Base-by-base conservation (phyloP, 2,888 invertebrate species). In the Terebella lapidaria region DNA sequence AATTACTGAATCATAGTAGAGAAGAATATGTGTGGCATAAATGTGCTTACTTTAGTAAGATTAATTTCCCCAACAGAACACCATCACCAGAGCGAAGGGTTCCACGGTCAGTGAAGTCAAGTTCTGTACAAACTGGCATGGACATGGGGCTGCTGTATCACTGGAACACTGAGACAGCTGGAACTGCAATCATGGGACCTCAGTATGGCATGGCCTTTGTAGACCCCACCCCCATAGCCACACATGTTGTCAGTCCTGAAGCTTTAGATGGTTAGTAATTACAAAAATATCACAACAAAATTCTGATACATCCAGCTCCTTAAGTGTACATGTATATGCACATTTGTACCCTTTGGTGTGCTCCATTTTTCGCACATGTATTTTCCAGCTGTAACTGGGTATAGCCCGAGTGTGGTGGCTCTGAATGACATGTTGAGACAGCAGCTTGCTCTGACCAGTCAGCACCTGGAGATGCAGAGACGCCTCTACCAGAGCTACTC, bases 221-320 rank as follows among this genome's bases (percentile, higher is more conserved):
- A 24, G 76, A 78, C 56, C 76, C 78, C 2, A 71, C 74, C 20
- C 75, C 75, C 1, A 72, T 78, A 24, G 76, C 76, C 25, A 70
- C 75, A n/a, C 74, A 74, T 60, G 73, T 73, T 15, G 73, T 78
- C 56, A 73, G 71, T 59, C 70, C 77, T 30, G 77, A 77, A 59
- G 70, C 76, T 47, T 62, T 78, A 4, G 75, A 77, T 69, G 71
- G 78, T 76, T 62, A 15, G 56, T 35, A n/a, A 10, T 35, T 35
- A n/a, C n/a, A n/a, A n/a, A n/a, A n/a, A n/a, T n/a, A n/a, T n/a
- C n/a, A n/a, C n/a, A n/a, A n/a, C n/a, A n/a, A n/a, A n/a, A n/a
- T n/a, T n/a, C n/a, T n/a, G n/a, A n/a, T n/a, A n/a, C n/a, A n/a
- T n/a, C n/a, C n/a, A n/a, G n/a, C n/a, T n/a, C n/a, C n/a, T n/a